Evolutionary conservation across 2,797 vertebrate genomes (phyloP), one percentile per base, ranked within the genome.

Genomic region (Aldrovandia affinis): DNA sequence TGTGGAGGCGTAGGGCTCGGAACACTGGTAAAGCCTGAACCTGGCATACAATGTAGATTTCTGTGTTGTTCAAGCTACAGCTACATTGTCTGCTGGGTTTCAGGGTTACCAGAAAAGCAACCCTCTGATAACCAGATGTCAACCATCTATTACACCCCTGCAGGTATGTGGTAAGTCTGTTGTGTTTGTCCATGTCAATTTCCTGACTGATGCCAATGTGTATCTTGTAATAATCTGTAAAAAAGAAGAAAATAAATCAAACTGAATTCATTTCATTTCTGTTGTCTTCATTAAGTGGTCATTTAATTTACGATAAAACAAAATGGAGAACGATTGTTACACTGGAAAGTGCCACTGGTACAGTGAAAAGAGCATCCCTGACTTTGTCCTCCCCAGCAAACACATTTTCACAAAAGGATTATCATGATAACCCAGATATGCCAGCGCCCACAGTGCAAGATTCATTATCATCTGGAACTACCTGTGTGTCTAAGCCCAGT

Each of bases 11-110:
- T 14, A 68, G 30, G 44, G 8, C 33, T 36, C 15, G 30, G 15
- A 33, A 83, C 42, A n/a, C n/a, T n/a, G 83, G 95, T 96, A 91
- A 95, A 94, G 97, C 96, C 93, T 96, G 97, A 96, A 99, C 98
- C 98, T 99, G 97, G 98, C 98, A 99, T 97, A 98, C 98, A 99
- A 98, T 99, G 98, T 99, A 99, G 98, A 98, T 97, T 97, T 97
- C 98, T 99, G 98, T 99, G 97, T 99, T 97, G 94, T 92, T 96
- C 93, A 94, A 95, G 95, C 96, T 98, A 99, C 98, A 99, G 98
- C 98, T 99, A 99, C 98, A 99, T 99, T 99, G 98, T 99, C 98
- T 99, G 98, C 98, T 99, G 98, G 98, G 98, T 99, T 99, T 99
- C 98, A 96, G 96, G 97, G 96, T 95, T 93, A 95, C 95, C 95